Percentiles rank a stretch among this genome's conserved stretches.
Evolutionary conservation across 2,113 vertebrate genomes (phyloP).

Genomic region (Cheirogaleus medius): DNA sequence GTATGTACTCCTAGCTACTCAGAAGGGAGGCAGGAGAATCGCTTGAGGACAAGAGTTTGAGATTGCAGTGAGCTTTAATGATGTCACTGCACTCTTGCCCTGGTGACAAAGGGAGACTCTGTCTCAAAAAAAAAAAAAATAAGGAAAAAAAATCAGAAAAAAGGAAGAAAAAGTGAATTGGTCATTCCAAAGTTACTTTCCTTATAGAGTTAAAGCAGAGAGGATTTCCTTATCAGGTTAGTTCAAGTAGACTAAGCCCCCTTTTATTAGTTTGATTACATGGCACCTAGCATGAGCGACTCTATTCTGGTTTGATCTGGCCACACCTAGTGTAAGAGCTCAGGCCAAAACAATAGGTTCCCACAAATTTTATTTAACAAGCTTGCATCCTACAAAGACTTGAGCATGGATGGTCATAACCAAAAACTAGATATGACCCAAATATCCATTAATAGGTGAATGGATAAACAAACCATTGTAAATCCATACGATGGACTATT

Average conservation of each 20-base stretch:
- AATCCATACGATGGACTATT: not conserved
- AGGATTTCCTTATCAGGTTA: not conserved
- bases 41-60: too few relatives aligned
- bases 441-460: not conserved
- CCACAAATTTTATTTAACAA: not conserved
- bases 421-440: not conserved
- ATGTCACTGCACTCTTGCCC: too few relatives aligned
- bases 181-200: not conserved
- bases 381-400: not conserved
- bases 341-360: not conserved
- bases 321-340: not conserved
- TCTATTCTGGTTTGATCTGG: not conserved
- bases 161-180: not conserved
- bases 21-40: too few relatives aligned
- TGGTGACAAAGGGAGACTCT: too few relatives aligned
- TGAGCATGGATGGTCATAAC: not conserved
- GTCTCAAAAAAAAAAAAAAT: too few relatives aligned
- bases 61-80: too few relatives aligned
- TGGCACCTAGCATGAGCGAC: not conserved
- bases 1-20: too few relatives aligned
- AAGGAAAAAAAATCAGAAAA: too few relatives aligned
- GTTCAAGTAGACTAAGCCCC: too few relatives aligned
- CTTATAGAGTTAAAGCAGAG: not conserved
- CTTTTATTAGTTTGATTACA: not conserved
- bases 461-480: not conserved